Percentiles rank a stretch among this genome's conserved stretches.
These are phyloP conservation scores for Sipha flava DNA, from an alignment of 1,140 invertebrate genomes.

Conservation along the genomic window DNA sequence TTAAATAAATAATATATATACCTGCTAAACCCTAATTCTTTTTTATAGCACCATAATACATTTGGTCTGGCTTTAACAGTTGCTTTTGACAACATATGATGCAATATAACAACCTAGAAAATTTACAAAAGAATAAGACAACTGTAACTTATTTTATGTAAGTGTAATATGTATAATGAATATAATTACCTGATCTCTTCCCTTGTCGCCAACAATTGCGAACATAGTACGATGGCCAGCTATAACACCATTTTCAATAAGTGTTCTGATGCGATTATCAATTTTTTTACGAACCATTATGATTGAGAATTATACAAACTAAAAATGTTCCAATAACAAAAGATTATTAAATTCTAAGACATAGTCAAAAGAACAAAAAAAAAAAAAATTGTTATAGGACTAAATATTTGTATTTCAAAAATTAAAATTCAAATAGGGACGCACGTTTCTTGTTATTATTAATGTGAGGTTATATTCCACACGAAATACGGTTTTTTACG, in stretches of 20 bases:
- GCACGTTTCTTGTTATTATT: not conserved
- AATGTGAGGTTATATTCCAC: not conserved
- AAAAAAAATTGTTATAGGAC: too few species aligned
- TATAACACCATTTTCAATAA: constrained; percentile 95
- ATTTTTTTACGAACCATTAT: constrained; percentile 85
- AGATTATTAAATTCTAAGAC: too few species aligned
- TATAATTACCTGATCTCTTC: constrained; percentile 77
- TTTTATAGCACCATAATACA: constrained; percentile 99
- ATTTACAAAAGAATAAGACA: not conserved
- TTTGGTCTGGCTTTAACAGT: constrained; percentile 82
- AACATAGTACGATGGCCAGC: constrained; percentile 86
- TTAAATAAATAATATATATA: constrained; percentile 42
- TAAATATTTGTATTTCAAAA: too few species aligned
- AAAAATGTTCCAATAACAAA: not conserved
- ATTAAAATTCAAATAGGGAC: not conserved
- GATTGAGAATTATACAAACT: not conserved
- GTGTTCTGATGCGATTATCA: constrained; percentile 86
- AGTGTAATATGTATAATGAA: too few species aligned
- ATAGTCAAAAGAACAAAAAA: too few species aligned
- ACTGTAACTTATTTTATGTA: not conserved
- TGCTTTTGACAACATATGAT: constrained; percentile 95
- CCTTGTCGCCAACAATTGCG: constrained; percentile 91
- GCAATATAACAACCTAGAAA: constrained; percentile 80
- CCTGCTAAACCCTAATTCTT: constrained; percentile 87
- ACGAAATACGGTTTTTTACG: too few species aligned